Percentiles rank a stretch among this genome's conserved stretches.
Evolutionary conservation across 92 coral and sea anemone species (phyloP).

Genomic region (Palythoa grandiflora): DNA sequence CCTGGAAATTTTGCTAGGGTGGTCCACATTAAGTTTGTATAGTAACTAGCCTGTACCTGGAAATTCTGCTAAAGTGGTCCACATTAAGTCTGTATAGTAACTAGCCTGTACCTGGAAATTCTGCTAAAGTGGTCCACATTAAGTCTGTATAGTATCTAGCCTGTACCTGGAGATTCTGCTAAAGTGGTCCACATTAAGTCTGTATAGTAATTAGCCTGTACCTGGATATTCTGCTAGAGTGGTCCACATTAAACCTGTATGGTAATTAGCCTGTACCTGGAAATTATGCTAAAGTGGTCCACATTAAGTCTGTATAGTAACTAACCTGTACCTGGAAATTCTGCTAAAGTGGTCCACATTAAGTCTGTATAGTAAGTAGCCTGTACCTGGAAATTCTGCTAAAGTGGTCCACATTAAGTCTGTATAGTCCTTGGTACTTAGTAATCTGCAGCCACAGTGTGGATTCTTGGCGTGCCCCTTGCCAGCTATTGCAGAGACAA

Average conservation of each 20-base stretch:
- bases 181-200: constrained; percentile 97
- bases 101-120: constrained; percentile 94
- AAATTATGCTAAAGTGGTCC: no score
- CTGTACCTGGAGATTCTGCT: constrained; percentile 94
- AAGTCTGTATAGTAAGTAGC: constrained; percentile 73
- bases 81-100: constrained; percentile 90
- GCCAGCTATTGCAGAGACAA: constrained; percentile 52
- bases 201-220: no score
- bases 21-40: constrained; percentile 92
- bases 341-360: constrained; percentile 93
- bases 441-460: constrained; percentile 90
- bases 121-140: constrained; percentile 96
- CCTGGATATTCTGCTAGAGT: no score
- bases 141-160: constrained; percentile 91
- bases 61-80: constrained; percentile 92
- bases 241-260: no score
- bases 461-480: constrained; percentile 69
- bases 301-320: no score
- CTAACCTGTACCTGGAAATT: constrained; percentile 83
- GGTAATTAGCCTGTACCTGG: constrained; percentile 52
- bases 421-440: constrained; percentile 80
- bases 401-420: constrained; percentile 97
- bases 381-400: constrained; percentile 93
- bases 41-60: constrained; percentile 90
- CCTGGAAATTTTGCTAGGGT: constrained; percentile 93